These are phyloP conservation scores for Drosophila paramelanica DNA, from an alignment of 2,888 invertebrate genomes.

Conservation along the genomic window DNA sequence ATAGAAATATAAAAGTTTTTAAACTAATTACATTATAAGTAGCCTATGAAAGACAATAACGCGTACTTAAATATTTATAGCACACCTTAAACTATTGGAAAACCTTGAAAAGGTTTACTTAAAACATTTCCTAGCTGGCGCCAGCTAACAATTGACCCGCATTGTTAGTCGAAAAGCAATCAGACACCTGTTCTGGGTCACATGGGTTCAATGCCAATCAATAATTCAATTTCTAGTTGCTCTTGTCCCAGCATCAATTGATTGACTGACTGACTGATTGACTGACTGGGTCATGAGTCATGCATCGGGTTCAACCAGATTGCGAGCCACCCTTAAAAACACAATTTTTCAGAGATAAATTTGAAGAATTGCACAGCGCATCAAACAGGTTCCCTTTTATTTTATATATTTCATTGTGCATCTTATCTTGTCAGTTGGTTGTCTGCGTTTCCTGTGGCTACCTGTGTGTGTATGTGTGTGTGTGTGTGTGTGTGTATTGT, in stretches of 20 bases:
- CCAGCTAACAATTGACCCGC: slow-evolving; percentile 25
- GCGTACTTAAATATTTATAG: slow-evolving; percentile 19
- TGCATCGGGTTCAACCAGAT: slow-evolving; percentile 24
- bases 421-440: slow-evolving; percentile 59
- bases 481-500: slow-evolving; percentile 1
- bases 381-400: slow-evolving; percentile 54
- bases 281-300: slow-evolving; percentile 65
- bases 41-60: background rate
- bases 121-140: slow-evolving; percentile 5
- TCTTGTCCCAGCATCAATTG: slow-evolving; percentile 12
- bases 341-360: slow-evolving; percentile 10
- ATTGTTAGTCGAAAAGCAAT: slow-evolving; percentile 13
- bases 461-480: slow-evolving; percentile 19
- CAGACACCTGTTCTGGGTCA: slow-evolving; percentile 48
- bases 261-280: slow-evolving; percentile 10
- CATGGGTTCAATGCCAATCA: slow-evolving; percentile 41
- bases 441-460: slow-evolving; percentile 45
- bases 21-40: background rate
- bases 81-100: background rate
- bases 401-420: slow-evolving; percentile 41
- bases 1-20: background rate
- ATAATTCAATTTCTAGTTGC: slow-evolving; percentile 17
- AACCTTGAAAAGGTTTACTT: slow-evolving; percentile 9
- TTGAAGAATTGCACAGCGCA: slow-evolving; percentile 52
- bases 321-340: slow-evolving; percentile 42